Percentiles rank a stretch among this genome's conserved stretches.
Conservation (phyloP, 2,797 vertebrate species). For the Lophius americanus region DNA sequence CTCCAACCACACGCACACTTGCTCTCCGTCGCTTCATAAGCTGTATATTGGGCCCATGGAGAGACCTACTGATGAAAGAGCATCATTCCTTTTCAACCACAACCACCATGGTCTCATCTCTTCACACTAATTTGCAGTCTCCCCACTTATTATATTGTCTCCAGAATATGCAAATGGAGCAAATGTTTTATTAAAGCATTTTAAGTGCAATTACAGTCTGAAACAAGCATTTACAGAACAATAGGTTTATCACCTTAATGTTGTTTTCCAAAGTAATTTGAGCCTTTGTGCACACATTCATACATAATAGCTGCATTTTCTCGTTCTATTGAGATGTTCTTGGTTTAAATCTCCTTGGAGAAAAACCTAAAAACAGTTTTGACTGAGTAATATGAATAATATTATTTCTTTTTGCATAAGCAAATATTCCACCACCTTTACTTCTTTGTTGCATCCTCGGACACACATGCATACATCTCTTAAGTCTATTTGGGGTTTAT, state of each 20-base stretch:
- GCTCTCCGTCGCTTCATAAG: conserved; percentile 61
- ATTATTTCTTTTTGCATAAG: conserved; percentile 6
- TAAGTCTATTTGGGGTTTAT: conserved; percentile 19
- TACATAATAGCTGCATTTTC: conserved; percentile 5
- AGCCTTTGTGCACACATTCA: conserved; percentile 8
- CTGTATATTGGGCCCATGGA: conserved; percentile 49
- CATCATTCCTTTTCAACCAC: conserved; percentile 62
- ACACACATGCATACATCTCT: conserved; percentile 30
- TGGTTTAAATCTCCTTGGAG: conserved; percentile 6
- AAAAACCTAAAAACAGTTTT: conserved; percentile 14
- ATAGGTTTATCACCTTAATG: conserved; percentile 2
- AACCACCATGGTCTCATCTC: conserved; percentile 44
- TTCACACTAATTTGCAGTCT: conserved; percentile 18
- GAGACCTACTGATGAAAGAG: conserved; percentile 56
- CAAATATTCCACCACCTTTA: conserved; percentile 3
- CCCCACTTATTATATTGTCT: conserved; percentile 7
- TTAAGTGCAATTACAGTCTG: conserved; percentile 5
- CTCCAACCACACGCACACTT: conserved; percentile 71
- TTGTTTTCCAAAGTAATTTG: conserved; percentile 29
- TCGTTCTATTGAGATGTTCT: background rate
- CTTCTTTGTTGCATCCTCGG: conserved; percentile 13
- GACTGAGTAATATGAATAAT: conserved; percentile 9
- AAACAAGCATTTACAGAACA: conserved; percentile 8
- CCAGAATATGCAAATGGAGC: conserved; percentile 23
- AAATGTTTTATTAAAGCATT: conserved; percentile 37